Percentiles rank a stretch among this genome's conserved stretches.
Evolutionary conservation across 2,113 vertebrate genomes (phyloP).

Genomic region (Silurus asotus): DNA sequence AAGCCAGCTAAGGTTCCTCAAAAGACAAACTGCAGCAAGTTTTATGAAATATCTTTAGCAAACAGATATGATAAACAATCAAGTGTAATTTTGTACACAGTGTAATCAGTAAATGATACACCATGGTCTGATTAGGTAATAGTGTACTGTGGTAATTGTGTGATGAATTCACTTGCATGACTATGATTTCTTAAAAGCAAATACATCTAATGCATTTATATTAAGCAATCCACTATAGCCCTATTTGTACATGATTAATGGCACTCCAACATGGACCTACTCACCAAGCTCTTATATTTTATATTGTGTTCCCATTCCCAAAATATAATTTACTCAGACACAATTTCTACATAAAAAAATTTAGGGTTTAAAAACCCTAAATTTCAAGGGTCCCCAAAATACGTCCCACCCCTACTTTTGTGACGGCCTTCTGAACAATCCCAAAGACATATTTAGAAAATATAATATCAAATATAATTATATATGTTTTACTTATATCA

Average conservation of each 20-base stretch:
- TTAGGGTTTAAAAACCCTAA: not conserved
- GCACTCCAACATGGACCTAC: not conserved
- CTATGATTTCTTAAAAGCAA: not conserved
- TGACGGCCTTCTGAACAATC: no score
- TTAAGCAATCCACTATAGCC: not conserved
- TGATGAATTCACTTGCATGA: not conserved
- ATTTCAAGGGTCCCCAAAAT: no score
- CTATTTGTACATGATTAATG: not conserved
- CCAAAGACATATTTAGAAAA: no score
- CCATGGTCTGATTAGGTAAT: not conserved
- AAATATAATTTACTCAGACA: not conserved
- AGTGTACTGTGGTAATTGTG: not conserved
- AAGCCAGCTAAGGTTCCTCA: not conserved
- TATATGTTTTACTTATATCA: no score
- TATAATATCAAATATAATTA: no score
- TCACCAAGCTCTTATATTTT: not conserved
- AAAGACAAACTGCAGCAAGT: not conserved
- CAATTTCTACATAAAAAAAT: not conserved
- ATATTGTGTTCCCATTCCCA: not conserved
- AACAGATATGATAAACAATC: not conserved
- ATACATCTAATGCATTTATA: no score
- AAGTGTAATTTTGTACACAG: constrained; percentile 9
- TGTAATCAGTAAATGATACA: not conserved
- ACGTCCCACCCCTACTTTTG: no score
- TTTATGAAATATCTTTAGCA: not conserved